Base-by-base conservation (phyloP, 2,888 invertebrate species). In the Phymatocera aterrima region DNA sequence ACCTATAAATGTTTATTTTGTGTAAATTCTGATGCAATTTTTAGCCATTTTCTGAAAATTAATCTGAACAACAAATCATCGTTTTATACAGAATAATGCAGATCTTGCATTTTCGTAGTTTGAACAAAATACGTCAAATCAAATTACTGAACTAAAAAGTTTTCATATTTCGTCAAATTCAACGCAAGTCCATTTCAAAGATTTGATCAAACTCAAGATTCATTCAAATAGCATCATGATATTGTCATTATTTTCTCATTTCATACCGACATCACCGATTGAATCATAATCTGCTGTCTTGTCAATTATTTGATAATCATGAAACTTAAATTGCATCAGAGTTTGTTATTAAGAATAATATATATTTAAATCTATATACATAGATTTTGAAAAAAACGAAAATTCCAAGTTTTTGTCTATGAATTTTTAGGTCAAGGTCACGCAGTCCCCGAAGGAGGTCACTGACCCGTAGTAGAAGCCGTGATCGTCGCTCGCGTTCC, bases 401-500 rank as follows among this genome's bases (percentile, higher is more conserved):
- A 72, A 75, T 78, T 83, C 78, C 46, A 79, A 81, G 68, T 37
- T 77, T 18, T 77, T 37, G 74, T 80, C 82, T 74, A 72, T 75
- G 74, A 83, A 83, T 83, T 90, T 89, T 87, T 89, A 90, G 90
- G 84, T 90, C 90, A 80, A 86, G 89, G 80, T 90, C 90, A 79
- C 89, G 89, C 81, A 90, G 89, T 74, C 90, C 87, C 37, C 88
- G 89, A 82, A 89, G 88, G 81, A 89, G 89, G 84, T 90, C 90
- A 18, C 79, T 88, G 80, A 87, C 89, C 54, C 88, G 90, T 77
- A 90, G 90, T 83, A 89, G 90, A 82, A 90, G 90, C 87, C 88
- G 90, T 83, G 89, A 90, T 81, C 89, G 89, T 82, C 90, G 90
- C 82, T 90, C 90, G 68, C 89, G 90, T 82, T 90, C 90, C 80